Evolutionary conservation across 2,888 invertebrate species (phyloP).

Genomic region (Heliconius aoede): DNA sequence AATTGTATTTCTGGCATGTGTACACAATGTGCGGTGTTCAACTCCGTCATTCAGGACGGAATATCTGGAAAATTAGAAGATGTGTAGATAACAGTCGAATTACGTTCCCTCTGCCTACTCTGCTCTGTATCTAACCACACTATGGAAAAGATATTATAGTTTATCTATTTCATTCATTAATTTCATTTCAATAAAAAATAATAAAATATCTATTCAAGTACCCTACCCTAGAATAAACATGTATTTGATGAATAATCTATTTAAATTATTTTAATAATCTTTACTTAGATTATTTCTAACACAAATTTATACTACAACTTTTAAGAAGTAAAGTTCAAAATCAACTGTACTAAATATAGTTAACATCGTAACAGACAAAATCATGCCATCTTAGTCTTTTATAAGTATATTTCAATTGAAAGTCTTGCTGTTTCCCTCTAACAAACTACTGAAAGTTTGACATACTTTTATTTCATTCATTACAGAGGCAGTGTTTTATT

Average conservation of each 20-base stretch:
- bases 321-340: constrained; percentile 8
- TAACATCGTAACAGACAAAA: not conserved
- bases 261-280: too few species aligned
- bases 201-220: constrained; percentile 13
- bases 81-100: too few species aligned
- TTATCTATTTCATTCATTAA: not conserved
- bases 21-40: not conserved
- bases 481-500: constrained; percentile 28
- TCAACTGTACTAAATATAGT: not conserved
- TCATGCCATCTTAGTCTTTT: constrained; percentile 6
- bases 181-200: not conserved
- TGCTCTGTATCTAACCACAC: not conserved
- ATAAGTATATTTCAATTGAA: constrained; percentile 18
- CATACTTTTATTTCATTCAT: constrained; percentile 40
- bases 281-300: not conserved
- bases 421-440: constrained; percentile 37
- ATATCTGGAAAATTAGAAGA: not conserved
- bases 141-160: not conserved
- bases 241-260: constrained; percentile 11
- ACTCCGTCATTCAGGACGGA: not conserved
- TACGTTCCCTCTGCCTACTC: too few species aligned
- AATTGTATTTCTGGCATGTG: not conserved
- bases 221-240: not conserved
- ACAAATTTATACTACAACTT: not conserved
- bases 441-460: constrained; percentile 26